Conservation (phyloP, 2,113 vertebrate genomes). For the Solea solea region DNA sequence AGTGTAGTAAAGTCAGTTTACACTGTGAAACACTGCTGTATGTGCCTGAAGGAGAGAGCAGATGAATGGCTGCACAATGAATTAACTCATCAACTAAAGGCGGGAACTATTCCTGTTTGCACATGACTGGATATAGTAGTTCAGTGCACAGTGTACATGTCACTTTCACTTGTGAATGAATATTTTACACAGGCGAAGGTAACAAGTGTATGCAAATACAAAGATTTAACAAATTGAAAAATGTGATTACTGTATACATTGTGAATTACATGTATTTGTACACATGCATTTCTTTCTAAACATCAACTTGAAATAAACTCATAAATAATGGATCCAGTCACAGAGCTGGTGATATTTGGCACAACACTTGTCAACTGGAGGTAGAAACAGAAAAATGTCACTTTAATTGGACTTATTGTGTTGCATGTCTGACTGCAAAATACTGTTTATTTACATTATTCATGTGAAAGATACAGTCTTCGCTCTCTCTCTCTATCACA, state of each 20-base stretch:
- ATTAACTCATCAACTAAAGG: constrained; percentile 29
- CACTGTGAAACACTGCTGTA: neutral
- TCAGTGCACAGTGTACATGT: neutral
- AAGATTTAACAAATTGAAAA: neutral
- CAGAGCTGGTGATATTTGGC: constrained; percentile 5
- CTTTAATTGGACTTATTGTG: constrained; percentile 21
- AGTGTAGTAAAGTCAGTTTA: neutral
- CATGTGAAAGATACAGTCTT: constrained; percentile 36
- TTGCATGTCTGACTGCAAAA: constrained; percentile 13
- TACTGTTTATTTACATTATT: constrained; percentile 49
- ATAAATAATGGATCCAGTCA: constrained; percentile 37
- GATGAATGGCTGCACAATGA: constrained; percentile 11
- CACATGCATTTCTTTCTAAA: neutral
- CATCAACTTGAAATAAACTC: neutral
- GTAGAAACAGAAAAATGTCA: neutral
- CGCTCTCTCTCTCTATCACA: constrained; percentile 3
- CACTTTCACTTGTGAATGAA: neutral
- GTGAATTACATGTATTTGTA: neutral
- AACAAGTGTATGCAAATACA: neutral
- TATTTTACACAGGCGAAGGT: constrained; percentile 9
- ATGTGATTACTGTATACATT: neutral
- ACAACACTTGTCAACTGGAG: neutral
- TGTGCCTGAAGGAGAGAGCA: constrained; percentile 10
- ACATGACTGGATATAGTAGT: neutral
- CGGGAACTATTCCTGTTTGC: neutral